A percentile compares a stretch with the other conserved stretches of the same genome.
These are phyloP conservation scores for Falco biarmicus DNA, from an alignment of 2,797 vertebrate genomes.

Conservation along the genomic window DNA sequence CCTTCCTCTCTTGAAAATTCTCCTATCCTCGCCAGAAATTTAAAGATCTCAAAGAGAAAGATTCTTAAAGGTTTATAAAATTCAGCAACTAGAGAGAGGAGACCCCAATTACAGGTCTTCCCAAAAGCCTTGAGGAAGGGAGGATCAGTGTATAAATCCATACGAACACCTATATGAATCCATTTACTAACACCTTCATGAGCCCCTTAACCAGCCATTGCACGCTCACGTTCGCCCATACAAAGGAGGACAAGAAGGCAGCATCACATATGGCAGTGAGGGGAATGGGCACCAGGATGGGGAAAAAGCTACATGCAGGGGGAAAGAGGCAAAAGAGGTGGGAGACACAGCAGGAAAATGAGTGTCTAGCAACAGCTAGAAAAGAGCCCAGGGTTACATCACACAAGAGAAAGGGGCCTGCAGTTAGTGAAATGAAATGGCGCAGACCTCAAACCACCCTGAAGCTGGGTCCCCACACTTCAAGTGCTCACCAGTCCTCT, in stretches of 20 bases:
- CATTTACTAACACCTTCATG: background rate
- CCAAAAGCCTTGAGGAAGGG: background rate
- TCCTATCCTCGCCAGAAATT: background rate
- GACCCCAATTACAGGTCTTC: background rate
- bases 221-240: background rate
- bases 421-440: accelerated
- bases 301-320: background rate
- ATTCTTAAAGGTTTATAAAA: background rate
- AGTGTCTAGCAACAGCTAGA: background rate
- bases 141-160: background rate
- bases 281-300: background rate
- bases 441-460: background rate
- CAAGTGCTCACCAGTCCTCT: background rate
- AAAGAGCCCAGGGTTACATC: background rate
- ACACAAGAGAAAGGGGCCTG: background rate
- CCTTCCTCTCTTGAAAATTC: background rate
- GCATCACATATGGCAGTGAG: accelerated
- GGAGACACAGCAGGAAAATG: background rate
- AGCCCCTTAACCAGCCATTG: background rate
- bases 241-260: background rate
- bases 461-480: background rate
- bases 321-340: background rate
- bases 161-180: background rate
- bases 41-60: background rate
- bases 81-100: background rate